Base-by-base conservation (phyloP, 30 jellyfish, hydroid and myxozoan genomes). In the Nemopilema nomurai region DNA sequence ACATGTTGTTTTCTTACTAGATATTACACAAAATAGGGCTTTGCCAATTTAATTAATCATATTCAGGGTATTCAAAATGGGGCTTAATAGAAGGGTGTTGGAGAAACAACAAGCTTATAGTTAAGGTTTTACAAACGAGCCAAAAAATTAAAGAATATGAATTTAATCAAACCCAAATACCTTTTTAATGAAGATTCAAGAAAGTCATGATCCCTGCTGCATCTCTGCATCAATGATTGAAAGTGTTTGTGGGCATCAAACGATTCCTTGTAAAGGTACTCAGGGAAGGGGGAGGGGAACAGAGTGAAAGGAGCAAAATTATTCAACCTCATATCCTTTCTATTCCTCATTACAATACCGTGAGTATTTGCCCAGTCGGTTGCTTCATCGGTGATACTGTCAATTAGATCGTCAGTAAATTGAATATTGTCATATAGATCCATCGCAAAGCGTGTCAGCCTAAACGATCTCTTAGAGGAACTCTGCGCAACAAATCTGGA, bases 261-360 rank as follows among this genome's bases (percentile, higher is more conserved):
- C 0, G 98, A 96, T 62, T 93, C 98, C 8, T 84, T 80, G 76
- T 83, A 93, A 23, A 93, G 91, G 70, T 88, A 86, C 25, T 71
- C 90, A 0, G 98, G 98, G 63, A 93, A 93, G 23, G 98, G 98
- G 16, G 98, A 76, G 19, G 98, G 98, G 80, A 93, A 93, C 85
- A 93, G 69, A 18, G 92, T 85, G 62, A 93, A 93, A 4, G 98
- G 98, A 8, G 96, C 96, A 85, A 32, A 74, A 69, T 88, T 93
- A 64, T 28, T 73, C 23, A 88, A 84, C 25, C 52, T 49, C 51
- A 19, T n/a, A 22, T 93, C 65, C 19, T 69, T 63, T 66, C 73
- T 62, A 68, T 79, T 88, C 72, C 90, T 65, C 98, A 88, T 93
- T 16, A 93, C 97, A 33, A 86, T 69, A 0, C 98, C 98, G 67